Base-by-base conservation (phyloP, 2,888 invertebrate species). In the Boloria selene region DNA sequence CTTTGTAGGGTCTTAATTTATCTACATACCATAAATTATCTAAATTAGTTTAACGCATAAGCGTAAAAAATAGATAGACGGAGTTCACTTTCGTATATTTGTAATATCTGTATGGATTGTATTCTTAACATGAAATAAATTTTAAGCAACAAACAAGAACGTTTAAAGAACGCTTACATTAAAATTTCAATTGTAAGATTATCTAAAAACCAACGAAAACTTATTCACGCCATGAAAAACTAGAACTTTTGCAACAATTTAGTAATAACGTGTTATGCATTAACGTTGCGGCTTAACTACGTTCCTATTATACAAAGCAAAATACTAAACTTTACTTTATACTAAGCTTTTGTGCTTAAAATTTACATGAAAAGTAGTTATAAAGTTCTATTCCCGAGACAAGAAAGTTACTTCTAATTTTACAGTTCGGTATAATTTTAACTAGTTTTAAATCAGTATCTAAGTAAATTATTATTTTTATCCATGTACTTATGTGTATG, bases 251-350 rank as follows among this genome's bases (percentile, higher is more conserved):
- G 26, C 13, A 26, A 56, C n/a, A 45, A 56, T 45, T 22, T 3
- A 10, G 45, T 26, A 56, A 56, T 26, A 56, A 56, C 56, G 56
- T n/a, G 56, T 56, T 56, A 56, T 45, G 56, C 44, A 56, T 56
- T 56, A 56, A 45, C 45, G 56, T 13, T 10, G 56, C 16, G 56
- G 56, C 56, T 56, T 56, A 56, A 56, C 10, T 45, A n/a, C n/a
- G 45, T 26, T n/a, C 22, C 18, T 22, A 22, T 44, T 56, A 56
- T 22, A 56, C 26, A 13, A 45, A 26, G 45, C 44, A 16, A 56
- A 56, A 45, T 45, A 45, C 45, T 45, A 16, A 45, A 45, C 56
- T 56, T 45, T 45, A 22, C n/a, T n/a, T n/a, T n/a, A n/a, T n/a
- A n/a, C n/a, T n/a, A 56, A 56, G 22, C 44, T 45, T 45, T 45